Base-by-base conservation (phyloP, 2,797 vertebrate genomes). In the Fistularia commersonii region DNA sequence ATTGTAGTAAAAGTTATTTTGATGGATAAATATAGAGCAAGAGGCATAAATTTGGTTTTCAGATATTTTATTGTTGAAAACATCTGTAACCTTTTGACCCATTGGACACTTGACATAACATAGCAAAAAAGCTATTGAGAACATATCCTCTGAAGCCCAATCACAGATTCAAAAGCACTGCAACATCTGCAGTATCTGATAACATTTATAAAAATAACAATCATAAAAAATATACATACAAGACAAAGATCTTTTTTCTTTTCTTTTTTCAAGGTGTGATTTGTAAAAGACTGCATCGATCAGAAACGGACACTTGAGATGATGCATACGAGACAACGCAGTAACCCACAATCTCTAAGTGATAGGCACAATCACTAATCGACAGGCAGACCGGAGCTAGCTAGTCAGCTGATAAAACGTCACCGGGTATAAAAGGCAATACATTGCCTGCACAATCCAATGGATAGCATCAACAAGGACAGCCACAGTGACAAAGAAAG, bases 51-150 rank as follows among this genome's bases (percentile, higher is more conserved):
- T 64, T 45, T 54, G 48, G 48, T 64, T 81, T 85, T 76, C 52
- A 52, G 44, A 77, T 63, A 66, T 85, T 91, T 91, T 91, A 88
- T 88, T 90, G 83, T 83, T 73, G 77, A 87, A 89, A 90, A 89
- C 76, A 72, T 79, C 69, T 64, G 83, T 80, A 69, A 74, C 74
- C 79, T 79, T 76, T 87, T 81, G 64, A 88, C 77, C 84, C 85
- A 86, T 64, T 79, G 66, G 80, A 87, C 84, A 89, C 71, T 80
- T 64, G 76, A 79, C 79, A 85, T 69, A 65, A 63, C 34, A 79
- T 78, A 79, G 74, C 74, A 81, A 82, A 84, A 82, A 84, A 83
- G 76, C 82, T 80, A 81, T 74, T 53, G 71, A 88, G 73, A 87
- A 88, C 83, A 71, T 78, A 80, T 84, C 83, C 77, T 83, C 69